phyloP scores from a whole-genome alignment of 2,113 vertebrate genomes.

The Nannobrachium achirus region DNA sequence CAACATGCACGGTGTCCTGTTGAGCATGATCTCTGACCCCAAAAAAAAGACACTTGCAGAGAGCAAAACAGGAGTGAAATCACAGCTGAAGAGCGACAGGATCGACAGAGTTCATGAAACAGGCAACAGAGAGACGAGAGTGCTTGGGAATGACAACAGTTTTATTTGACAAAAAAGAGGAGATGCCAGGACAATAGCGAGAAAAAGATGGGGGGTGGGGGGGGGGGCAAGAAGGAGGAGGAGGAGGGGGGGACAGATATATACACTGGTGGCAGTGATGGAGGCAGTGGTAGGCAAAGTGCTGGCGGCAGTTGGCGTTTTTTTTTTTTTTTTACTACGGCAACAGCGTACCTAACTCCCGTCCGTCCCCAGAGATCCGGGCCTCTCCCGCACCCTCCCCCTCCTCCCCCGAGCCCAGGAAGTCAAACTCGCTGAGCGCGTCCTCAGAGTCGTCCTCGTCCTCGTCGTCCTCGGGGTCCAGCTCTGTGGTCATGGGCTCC shows the following conservation, averaged over 20 bases:
- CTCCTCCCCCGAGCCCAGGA: conserved; percentile 89
- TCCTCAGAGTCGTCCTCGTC: conserved; percentile 92
- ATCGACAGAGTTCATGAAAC: conserved; percentile 68
- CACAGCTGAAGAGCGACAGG: conserved; percentile 60
- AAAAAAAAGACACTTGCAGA: background rate
- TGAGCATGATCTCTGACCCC: background rate
- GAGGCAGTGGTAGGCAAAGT: conserved; percentile 56
- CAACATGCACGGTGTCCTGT: no score
- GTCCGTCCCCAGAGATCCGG: conserved; percentile 83
- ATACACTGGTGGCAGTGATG: conserved; percentile 69
- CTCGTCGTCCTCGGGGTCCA: conserved; percentile 88
- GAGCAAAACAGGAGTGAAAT: conserved; percentile 44
- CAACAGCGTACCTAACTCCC: conserved; percentile 84
- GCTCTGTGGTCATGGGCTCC: conserved; percentile 84
- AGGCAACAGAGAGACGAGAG: conserved; percentile 73
- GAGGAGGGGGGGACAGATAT: conserved; percentile 45
- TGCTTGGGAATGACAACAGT: conserved; percentile 74
- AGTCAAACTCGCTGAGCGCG: conserved; percentile 90
- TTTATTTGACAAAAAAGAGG: conserved; percentile 72
- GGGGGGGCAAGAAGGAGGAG: conserved; percentile 6
- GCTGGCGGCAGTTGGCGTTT: conserved; percentile 33
- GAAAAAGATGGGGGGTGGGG: conserved; percentile 53
- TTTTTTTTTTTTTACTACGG: conserved; percentile 48
- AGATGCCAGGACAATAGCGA: conserved; percentile 73
- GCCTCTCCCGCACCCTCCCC: conserved; percentile 86